Conservation (phyloP, 2,888 invertebrate species). For the Amblyjoppa fuscipennis region DNA sequence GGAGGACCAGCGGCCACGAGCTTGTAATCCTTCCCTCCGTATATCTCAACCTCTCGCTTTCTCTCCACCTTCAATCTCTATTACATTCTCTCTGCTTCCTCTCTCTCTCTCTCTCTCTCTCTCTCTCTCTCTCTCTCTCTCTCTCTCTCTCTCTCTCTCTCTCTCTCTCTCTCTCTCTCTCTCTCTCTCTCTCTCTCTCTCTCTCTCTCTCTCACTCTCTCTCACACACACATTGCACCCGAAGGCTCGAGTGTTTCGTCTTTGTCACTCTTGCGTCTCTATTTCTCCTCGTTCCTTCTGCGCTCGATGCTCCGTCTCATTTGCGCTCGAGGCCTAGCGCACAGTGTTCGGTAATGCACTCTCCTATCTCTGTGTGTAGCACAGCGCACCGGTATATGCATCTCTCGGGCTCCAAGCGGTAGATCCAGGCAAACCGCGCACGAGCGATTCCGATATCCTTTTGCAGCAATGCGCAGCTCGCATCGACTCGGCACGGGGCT, state of each 20-base stretch:
- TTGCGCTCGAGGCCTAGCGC: conserved; percentile 21
- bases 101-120: conserved; percentile 15
- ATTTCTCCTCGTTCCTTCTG: neutral
- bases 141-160: neutral
- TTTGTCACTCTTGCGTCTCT: conserved; percentile 4
- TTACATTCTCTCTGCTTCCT: conserved; percentile 20
- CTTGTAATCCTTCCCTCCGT: conserved; percentile 49
- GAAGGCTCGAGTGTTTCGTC: conserved; percentile 18
- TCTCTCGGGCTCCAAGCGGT: conserved; percentile 30
- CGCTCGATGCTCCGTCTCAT: conserved; percentile 6
- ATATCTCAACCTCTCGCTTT: conserved; percentile 66
- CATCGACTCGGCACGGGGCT: conserved; percentile 44
- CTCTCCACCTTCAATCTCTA: conserved; percentile 36
- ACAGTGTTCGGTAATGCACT: conserved; percentile 59
- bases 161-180: conserved; percentile 19
- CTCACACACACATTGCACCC: neutral
- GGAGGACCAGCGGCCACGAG: conserved; percentile 66
- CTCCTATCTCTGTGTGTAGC: conserved; percentile 27
- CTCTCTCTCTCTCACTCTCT: neutral
- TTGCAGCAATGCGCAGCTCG: conserved; percentile 32
- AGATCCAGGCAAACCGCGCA: conserved; percentile 54
- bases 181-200: conserved; percentile 21
- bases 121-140: neutral
- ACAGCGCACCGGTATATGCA: conserved; percentile 15
- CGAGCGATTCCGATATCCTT: conserved; percentile 50